A percentile compares a stretch with the other conserved stretches of the same genome.
Conservation (phyloP, 2,888 invertebrate genomes). For the Caradrina clavipalpis region DNA sequence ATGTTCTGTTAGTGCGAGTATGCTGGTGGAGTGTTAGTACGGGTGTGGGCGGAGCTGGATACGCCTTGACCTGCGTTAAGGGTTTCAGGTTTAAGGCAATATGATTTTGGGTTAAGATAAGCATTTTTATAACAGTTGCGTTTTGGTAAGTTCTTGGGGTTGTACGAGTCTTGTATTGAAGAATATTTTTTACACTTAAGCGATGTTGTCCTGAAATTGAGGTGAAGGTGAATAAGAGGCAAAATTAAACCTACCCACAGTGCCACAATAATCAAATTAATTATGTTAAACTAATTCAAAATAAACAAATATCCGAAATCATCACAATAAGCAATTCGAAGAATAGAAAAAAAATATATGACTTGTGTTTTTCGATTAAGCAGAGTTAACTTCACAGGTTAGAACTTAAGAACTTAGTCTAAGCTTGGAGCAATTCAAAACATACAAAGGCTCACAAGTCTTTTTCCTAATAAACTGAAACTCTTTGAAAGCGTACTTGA, state of each 20-base stretch:
- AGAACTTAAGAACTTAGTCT: no score
- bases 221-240: no score
- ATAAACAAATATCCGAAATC: no score
- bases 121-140: neutral
- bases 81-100: constrained; percentile 26
- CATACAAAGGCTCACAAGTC: no score
- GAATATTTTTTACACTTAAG: neutral
- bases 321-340: no score
- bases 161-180: neutral
- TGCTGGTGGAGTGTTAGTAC: constrained; percentile 44
- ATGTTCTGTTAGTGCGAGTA: constrained; percentile 62
- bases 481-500: neutral
- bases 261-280: no score
- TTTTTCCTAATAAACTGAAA: neutral
- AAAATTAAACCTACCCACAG: no score
- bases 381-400: no score
- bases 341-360: no score
- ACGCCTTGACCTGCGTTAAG: constrained; percentile 38
- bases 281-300: no score
- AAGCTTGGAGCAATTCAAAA: no score
- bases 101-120: neutral
- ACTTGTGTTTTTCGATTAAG: no score
- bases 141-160: neutral
- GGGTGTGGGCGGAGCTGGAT: constrained; percentile 23
- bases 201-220: neutral